These are phyloP conservation scores for Delia radicum DNA, from an alignment of 1,140 invertebrate genomes.

Conservation along the genomic window DNA sequence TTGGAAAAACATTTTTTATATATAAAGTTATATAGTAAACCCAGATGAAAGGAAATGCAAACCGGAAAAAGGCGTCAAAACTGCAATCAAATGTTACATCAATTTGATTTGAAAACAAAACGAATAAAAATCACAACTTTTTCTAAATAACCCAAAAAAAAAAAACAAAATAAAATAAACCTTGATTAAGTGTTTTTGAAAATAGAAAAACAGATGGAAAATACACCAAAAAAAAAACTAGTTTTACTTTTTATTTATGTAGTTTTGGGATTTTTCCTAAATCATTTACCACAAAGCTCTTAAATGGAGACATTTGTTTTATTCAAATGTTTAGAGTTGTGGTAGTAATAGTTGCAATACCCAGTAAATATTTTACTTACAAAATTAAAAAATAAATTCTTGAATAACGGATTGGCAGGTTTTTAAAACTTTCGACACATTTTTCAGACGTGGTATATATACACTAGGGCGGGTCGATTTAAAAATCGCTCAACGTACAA, in stretches of 20 bases:
- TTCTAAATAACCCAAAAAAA: background rate
- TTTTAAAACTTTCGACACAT: no score
- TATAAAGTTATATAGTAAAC: background rate
- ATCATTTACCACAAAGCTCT: conserved; percentile 6
- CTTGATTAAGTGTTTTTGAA: conserved; percentile 2
- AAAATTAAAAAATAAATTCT: no score
- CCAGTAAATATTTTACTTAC: no score
- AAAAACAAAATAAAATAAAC: background rate
- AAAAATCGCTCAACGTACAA: no score
- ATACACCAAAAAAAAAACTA: no score
- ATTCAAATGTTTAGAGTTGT: no score
- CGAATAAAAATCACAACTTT: background rate
- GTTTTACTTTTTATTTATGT: no score
- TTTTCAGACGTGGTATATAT: no score
- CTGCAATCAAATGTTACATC: conserved; percentile 19
- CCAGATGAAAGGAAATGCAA: conserved; percentile 19
- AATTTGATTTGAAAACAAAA: background rate
- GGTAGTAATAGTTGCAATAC: no score
- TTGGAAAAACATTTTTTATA: background rate
- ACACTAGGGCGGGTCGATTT: no score
- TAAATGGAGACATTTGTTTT: background rate
- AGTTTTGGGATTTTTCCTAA: background rate
- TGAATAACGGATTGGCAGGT: no score
- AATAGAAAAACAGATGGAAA: no score
- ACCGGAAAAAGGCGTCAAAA: conserved; percentile 20